Conservation (phyloP, 1,140 invertebrate genomes). For the Pogonognathellus flavescens region DNA sequence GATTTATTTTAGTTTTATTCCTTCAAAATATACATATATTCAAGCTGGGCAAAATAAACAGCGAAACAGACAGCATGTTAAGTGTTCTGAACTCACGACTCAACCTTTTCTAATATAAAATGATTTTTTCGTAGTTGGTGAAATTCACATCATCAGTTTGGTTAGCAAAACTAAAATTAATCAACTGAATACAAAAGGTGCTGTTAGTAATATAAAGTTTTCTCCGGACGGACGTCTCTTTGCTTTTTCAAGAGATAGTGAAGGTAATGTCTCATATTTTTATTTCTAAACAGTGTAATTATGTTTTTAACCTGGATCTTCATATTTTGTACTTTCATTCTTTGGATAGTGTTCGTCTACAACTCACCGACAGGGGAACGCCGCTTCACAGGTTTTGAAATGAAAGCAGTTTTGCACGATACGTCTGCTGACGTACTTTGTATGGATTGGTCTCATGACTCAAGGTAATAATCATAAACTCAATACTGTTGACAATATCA, state of each 20-base stretch:
- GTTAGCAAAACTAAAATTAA: conserved; percentile 87
- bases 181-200: conserved; percentile 80
- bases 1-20: conserved; percentile 55
- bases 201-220: conserved; percentile 84
- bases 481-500: not conserved
- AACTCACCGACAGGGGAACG: conserved; percentile 83
- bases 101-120: conserved; percentile 37
- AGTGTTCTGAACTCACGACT: too few relatives aligned
- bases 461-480: conserved; percentile 72
- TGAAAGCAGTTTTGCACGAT: conserved; percentile 86
- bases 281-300: too few relatives aligned
- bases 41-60: too few relatives aligned
- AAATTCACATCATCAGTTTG: conserved; percentile 89
- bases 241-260: conserved; percentile 83
- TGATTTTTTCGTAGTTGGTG: conserved; percentile 78
- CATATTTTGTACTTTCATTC: conserved; percentile 50
- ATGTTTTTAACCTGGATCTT: not conserved
- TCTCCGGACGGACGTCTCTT: conserved; percentile 95
- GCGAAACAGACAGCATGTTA: too few relatives aligned
- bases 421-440: conserved; percentile 85
- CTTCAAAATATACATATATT: too few relatives aligned
- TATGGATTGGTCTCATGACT: conserved; percentile 93
- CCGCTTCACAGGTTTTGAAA: conserved; percentile 88
- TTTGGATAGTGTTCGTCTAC: conserved; percentile 84
- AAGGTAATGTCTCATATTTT: not conserved